These are phyloP conservation scores for Vesta saturnalis DNA, from an alignment of 2,888 invertebrate species.

Conservation along the genomic window DNA sequence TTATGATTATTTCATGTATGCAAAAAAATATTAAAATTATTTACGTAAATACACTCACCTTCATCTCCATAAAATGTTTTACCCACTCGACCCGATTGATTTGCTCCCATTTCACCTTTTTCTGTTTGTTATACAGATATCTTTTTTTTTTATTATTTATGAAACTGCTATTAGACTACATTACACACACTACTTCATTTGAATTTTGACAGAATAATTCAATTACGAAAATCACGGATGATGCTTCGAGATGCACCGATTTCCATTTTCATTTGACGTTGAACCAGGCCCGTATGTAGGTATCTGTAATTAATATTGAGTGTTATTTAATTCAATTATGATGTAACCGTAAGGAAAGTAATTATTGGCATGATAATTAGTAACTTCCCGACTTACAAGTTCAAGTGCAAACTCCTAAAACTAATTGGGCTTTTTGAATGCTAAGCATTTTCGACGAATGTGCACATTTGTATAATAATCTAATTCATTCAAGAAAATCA, in stretches of 20 bases:
- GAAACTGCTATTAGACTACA: neutral
- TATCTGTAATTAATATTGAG: constrained; percentile 28
- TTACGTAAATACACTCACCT: constrained; percentile 54
- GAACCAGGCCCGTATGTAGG: constrained; percentile 7
- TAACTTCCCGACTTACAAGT: neutral
- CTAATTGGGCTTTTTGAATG: no score
- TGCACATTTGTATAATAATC: no score
- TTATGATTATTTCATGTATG: no score
- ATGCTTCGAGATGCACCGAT: constrained; percentile 15
- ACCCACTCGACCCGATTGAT: constrained; percentile 62
- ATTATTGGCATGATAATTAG: neutral
- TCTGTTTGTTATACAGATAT: neutral
- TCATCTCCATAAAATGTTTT: constrained; percentile 62
- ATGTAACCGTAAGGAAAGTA: neutral
- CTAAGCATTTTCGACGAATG: no score
- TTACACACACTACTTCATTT: neutral
- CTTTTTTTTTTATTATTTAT: neutral
- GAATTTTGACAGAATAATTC: constrained; percentile 6
- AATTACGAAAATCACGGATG: constrained; percentile 13
- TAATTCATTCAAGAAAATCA: no score
- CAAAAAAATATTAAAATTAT: no score
- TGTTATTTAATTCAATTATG: constrained; percentile 3
- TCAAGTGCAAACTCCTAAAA: no score
- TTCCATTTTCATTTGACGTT: constrained; percentile 23
- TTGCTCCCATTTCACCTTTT: constrained; percentile 62